Base-by-base conservation (phyloP, 2,113 vertebrate species). In the Piaya cayana region DNA sequence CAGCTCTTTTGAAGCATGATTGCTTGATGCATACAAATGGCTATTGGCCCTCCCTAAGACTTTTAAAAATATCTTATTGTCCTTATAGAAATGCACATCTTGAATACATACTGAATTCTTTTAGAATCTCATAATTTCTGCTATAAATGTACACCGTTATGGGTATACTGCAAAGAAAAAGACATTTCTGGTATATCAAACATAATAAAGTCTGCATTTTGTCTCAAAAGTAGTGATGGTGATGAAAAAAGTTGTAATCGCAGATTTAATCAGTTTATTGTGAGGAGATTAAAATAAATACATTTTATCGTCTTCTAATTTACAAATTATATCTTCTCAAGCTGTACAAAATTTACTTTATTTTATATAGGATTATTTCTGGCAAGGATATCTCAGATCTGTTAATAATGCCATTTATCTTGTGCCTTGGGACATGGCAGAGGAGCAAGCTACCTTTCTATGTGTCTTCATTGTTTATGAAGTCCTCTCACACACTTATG, bases 401-500 rank as follows among this genome's bases (percentile, higher is more conserved):
- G 21, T 91, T 94, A 93, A 53, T 91, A 83, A 81, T 74, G 82
- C 69, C 59, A 47, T 92, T 91, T 71, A 36, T 81, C 67, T 80
- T 64, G 42, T 65, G 80, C 52, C 64, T 65, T 83, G 60, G 72
- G 76, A 34, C 13, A 15, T 80, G 32, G 56, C 77, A 92, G 75
- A 72, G 50, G 42, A 88, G 34, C 59, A 67, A 19, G 27, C 50
- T 90, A 22, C 76, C 52, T 93, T 79, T 89, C 47, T 45, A 11
- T 32, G 20, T 7, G 8, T 37, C 82, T 39, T 17, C 15, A 5
- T 90, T 80, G 77, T 87, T 97, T 70, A 55, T 69, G 32, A 52
- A 93, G 96, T 97, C 92, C 67, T 89, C 59, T 88, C 82, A 90
- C 88, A 82, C 5, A 7, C 7, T 52, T 82, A 22, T 86, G 78